Evolutionary conservation across 2,113 vertebrate species (phyloP).

Genomic region (Pristiophorus japonicus): DNA sequence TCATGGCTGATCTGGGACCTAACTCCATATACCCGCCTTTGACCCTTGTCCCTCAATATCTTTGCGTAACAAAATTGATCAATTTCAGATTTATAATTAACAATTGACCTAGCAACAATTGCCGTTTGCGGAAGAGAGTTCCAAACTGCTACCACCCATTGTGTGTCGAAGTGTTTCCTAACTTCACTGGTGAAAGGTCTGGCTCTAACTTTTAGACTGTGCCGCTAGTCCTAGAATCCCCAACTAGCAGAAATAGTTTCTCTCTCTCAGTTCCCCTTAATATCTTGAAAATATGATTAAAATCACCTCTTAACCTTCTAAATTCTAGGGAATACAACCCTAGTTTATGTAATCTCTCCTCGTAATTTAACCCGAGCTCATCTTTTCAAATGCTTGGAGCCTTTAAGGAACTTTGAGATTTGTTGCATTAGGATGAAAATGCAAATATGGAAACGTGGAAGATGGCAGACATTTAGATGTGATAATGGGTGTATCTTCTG

Average conservation of each 20-base stretch:
- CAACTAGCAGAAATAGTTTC: neutral
- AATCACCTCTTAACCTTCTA: too few relatives aligned
- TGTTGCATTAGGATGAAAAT: neutral
- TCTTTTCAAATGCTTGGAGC: neutral
- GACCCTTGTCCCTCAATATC: neutral
- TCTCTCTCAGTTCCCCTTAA: neutral
- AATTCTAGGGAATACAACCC: neutral
- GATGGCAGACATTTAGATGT: neutral
- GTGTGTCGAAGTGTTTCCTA: too few relatives aligned
- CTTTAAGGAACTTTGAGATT: neutral
- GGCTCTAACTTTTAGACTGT: too few relatives aligned
- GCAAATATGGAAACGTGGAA: neutral
- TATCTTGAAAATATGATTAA: too few relatives aligned
- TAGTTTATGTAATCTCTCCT: neutral
- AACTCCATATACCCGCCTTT: neutral
- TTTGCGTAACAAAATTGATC: too few relatives aligned
- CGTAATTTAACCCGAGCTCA: neutral
- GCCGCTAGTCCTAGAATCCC: too few relatives aligned
- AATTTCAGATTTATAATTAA: neutral
- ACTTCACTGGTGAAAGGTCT: too few relatives aligned
- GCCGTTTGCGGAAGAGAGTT: neutral
- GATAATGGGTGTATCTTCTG: neutral
- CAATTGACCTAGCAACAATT: neutral
- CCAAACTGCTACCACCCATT: too few relatives aligned
- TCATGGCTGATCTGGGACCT: neutral